phyloP scores from a whole-genome alignment of 2,113 vertebrate species.

The Oncorhynchus kisutch region DNA sequence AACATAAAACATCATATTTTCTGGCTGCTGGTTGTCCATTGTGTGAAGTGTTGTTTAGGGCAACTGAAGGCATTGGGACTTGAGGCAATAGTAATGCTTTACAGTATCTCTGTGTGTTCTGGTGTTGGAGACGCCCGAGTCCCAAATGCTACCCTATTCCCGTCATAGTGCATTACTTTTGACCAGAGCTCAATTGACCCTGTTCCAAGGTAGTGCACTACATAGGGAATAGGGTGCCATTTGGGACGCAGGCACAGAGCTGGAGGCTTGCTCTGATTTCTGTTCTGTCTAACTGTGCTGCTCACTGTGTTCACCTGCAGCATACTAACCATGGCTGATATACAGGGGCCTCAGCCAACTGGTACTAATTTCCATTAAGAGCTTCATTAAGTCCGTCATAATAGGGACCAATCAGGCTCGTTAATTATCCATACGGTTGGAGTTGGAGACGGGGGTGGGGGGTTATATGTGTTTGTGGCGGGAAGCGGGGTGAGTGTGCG shows the following conservation, averaged over 20 bases:
- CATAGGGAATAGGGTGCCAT: too few relatives aligned
- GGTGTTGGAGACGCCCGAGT: slow-evolving; percentile 43
- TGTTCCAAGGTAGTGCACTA: too few relatives aligned
- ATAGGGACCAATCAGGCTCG: slow-evolving; percentile 59
- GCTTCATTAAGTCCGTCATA: slow-evolving; percentile 75
- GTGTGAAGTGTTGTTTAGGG: not conserved
- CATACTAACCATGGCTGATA: slow-evolving; percentile 50
- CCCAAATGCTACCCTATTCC: too few relatives aligned
- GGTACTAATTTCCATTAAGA: slow-evolving; percentile 74
- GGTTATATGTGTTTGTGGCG: slow-evolving; percentile 4
- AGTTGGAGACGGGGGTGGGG: not conserved
- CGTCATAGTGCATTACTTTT: too few relatives aligned
- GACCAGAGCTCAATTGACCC: too few relatives aligned
- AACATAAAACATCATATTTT: too few relatives aligned
- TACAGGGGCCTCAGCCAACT: slow-evolving; percentile 49
- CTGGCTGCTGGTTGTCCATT: not conserved
- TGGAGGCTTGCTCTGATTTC: not conserved
- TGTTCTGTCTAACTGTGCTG: slow-evolving; percentile 31
- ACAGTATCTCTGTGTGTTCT: slow-evolving; percentile 27
- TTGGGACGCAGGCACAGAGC: too few relatives aligned
- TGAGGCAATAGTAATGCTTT: slow-evolving; percentile 6
- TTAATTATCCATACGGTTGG: slow-evolving; percentile 58
- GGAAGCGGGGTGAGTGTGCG: not conserved
- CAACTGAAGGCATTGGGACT: slow-evolving; percentile 7
- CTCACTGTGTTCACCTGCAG: slow-evolving; percentile 31